These are phyloP conservation scores for Octopus bimaculoides DNA, from an alignment of 1,140 invertebrate genomes.

Conservation along the genomic window DNA sequence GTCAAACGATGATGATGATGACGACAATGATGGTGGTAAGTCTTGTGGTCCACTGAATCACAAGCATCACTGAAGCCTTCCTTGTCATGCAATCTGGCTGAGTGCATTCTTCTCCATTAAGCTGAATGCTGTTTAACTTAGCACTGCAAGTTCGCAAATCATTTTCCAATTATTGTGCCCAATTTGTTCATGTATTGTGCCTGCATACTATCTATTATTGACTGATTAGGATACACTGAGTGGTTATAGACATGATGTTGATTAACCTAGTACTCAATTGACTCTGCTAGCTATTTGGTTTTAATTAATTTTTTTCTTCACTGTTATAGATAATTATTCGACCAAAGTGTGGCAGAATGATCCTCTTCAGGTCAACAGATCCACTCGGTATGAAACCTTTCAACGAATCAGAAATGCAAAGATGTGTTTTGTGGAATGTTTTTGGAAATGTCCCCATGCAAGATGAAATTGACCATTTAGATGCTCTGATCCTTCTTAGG, in stretches of 20 bases:
- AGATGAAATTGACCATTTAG: constrained; percentile 26
- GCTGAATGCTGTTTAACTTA: too few species aligned
- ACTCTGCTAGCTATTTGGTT: too few species aligned
- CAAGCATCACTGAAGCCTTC: too few species aligned
- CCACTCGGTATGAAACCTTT: constrained; percentile 64
- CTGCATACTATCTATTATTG: constrained; percentile 67
- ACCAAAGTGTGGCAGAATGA: constrained; percentile 63
- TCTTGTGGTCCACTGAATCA: too few species aligned
- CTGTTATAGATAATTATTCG: constrained; percentile 46
- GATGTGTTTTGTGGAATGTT: constrained; percentile 61
- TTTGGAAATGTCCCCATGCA: constrained; percentile 25
- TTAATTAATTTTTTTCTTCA: constrained; percentile 5
- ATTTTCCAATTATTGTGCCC: neutral
- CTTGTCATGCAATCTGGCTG: too few species aligned
- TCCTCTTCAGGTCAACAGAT: constrained; percentile 63
- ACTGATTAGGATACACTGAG: constrained; percentile 22
- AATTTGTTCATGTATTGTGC: constrained; percentile 39
- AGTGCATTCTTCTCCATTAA: too few species aligned
- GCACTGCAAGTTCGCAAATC: neutral
- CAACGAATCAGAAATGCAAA: constrained; percentile 48
- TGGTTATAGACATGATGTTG: constrained; percentile 25
- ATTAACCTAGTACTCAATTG: neutral
- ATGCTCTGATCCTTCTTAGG: constrained; percentile 27
- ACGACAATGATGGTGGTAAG: too few species aligned
- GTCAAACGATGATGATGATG: too few species aligned